Percentiles rank a stretch among this genome's conserved stretches.
These are phyloP conservation scores for Caenorhabditis parvicauda DNA, from an alignment of 2,888 invertebrate genomes.

Conservation along the genomic window DNA sequence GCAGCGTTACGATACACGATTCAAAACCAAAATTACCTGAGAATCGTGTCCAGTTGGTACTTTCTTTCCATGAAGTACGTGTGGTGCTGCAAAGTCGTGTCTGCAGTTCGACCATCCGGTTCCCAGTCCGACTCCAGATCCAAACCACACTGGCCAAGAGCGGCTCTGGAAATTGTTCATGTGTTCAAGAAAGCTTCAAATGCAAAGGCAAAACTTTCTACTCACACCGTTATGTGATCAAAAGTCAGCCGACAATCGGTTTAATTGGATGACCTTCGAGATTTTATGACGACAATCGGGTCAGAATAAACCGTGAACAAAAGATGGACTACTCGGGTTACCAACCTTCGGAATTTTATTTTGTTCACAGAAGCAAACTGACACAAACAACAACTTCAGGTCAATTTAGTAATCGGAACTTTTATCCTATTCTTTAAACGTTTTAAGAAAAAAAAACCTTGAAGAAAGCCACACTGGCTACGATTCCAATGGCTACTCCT, in stretches of 20 bases:
- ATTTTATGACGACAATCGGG: too few species aligned
- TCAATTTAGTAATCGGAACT: not conserved
- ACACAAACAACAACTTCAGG: too few species aligned
- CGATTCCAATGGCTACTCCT: conserved; percentile 77
- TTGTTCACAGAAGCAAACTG: too few species aligned
- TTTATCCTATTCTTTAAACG: not conserved
- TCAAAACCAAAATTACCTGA: conserved; percentile 15
- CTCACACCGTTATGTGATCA: too few species aligned
- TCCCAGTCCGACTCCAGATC: conserved; percentile 85
- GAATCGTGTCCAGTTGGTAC: conserved; percentile 52
- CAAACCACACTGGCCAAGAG: conserved; percentile 83
- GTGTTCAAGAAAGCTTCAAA: too few species aligned
- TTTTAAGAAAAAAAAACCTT: conserved; percentile 64
- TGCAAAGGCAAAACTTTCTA: too few species aligned
- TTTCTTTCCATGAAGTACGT: conserved; percentile 62
- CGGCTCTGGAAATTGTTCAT: conserved; percentile 72
- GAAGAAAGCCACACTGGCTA: conserved; percentile 80
- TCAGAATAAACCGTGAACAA: too few species aligned
- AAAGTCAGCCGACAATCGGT: too few species aligned
- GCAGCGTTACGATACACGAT: not conserved
- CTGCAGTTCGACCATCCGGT: conserved; percentile 86
- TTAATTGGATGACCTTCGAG: too few species aligned
- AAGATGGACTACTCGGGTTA: too few species aligned
- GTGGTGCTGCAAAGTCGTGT: conserved; percentile 68
- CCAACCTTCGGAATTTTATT: too few species aligned